Evolutionary conservation across 1,140 invertebrate species (phyloP).

Genomic region (Lanistes nyassanus): DNA sequence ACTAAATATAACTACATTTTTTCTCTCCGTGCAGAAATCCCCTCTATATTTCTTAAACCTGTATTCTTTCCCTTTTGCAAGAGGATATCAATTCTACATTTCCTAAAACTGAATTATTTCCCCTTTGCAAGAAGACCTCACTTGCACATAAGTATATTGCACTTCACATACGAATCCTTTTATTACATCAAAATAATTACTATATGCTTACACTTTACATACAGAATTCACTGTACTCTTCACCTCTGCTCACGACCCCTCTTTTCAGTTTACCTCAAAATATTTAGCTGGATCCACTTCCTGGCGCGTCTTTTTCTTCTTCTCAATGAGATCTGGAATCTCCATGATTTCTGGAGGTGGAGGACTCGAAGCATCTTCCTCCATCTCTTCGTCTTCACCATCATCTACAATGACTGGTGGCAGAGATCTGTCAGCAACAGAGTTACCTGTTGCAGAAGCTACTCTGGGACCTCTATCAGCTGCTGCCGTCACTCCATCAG

Average conservation of each 20-base stretch:
- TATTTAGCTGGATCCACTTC: constrained; percentile 65
- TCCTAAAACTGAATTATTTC: too few species aligned
- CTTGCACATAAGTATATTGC: too few species aligned
- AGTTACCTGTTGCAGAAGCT: background rate
- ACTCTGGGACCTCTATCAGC: background rate
- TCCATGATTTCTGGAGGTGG: constrained; percentile 5
- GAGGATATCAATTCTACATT: too few species aligned
- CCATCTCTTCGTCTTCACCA: constrained; percentile 47
- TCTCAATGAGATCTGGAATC: constrained; percentile 24
- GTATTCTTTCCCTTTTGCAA: too few species aligned
- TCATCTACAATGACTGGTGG: constrained; percentile 34
- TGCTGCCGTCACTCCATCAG: background rate
- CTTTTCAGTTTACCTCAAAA: constrained; percentile 44
- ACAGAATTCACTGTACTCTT: too few species aligned
- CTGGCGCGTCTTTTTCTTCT: constrained; percentile 60
- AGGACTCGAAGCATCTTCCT: constrained; percentile 26
- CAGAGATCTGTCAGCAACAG: constrained; percentile 14
- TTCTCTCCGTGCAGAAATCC: too few species aligned
- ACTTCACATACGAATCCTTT: too few species aligned
- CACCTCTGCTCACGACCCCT: constrained; percentile 1
- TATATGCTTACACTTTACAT: too few species aligned
- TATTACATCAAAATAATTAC: too few species aligned
- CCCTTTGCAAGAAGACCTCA: too few species aligned
- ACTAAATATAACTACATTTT: too few species aligned
- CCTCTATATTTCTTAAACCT: too few species aligned